Evolutionary conservation across 2,113 vertebrate species (phyloP).

Genomic region (Bos javanicus): DNA sequence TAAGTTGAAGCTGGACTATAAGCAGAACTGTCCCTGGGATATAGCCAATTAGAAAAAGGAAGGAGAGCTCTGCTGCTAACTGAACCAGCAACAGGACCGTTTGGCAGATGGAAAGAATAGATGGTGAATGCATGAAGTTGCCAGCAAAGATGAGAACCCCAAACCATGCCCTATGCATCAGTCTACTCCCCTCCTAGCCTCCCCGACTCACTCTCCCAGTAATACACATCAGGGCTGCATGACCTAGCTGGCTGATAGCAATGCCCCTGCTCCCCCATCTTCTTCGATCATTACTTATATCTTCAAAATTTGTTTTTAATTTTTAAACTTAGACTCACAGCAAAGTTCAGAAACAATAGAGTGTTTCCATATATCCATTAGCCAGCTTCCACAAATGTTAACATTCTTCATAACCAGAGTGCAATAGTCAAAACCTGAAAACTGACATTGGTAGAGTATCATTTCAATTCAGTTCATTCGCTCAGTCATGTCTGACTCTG

Average conservation of each 20-base stretch:
- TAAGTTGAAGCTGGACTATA: neutral
- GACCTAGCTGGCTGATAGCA: neutral
- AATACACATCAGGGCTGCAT: neutral
- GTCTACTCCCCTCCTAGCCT: rapidly evolving
- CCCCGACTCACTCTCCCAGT: rapidly evolving
- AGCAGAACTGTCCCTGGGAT: neutral
- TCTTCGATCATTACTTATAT: neutral
- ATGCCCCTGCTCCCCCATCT: neutral
- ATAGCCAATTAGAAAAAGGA: neutral
- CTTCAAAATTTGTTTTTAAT: neutral
- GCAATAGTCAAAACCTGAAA: neutral
- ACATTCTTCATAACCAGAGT: neutral
- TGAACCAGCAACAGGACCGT: neutral
- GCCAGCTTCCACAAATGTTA: neutral
- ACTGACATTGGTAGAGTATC: neutral
- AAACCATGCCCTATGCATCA: rapidly evolving
- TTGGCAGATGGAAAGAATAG: too few relatives aligned
- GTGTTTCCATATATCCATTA: neutral
- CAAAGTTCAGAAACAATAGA: neutral
- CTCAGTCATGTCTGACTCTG: too few relatives aligned
- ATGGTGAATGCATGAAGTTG: too few relatives aligned
- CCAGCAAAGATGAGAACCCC: neutral
- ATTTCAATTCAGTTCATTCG: too few relatives aligned
- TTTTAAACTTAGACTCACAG: neutral
- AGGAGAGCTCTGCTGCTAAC: too few relatives aligned